Evolutionary conservation across 2,888 invertebrate genomes (phyloP), one percentile per base, ranked within the genome.

Genomic region (Rambutsinella grinnellia): DNA sequence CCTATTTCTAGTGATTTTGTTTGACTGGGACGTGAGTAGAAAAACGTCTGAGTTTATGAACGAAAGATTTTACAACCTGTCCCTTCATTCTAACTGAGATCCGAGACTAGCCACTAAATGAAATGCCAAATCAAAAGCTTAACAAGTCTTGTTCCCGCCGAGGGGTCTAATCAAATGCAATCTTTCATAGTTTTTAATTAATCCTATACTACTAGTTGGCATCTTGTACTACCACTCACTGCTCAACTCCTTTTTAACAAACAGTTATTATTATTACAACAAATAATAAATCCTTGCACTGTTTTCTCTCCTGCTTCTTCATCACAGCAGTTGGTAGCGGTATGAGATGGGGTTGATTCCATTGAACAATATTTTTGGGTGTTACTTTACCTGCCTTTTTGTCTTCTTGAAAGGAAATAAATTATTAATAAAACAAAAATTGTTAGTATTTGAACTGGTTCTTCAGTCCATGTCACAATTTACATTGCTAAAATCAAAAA

Each of bases 111-210:
- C n/a, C n/a, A n/a, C 26, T 24, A 60, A 28, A 56, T 71, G 65
- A 67, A 67, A 54, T 60, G 67, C 68, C 67, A 58, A 71, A 72
- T 67, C 68, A 72, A 77, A 72, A 78, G 57, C 57, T 78, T 68
- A 70, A 78, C 78, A 75, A 78, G 78, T 70, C 62, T 56, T 54
- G 70, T 70, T 56, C 76, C 67, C 76, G 72, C 76, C 69, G 65
- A 66, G 69, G 76, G 76, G 76, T 69, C 72, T 79, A 79, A 79
- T 79, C 79, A 79, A 76, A 69, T 69, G 72, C 71, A 76, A 74
- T 79, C 76, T 70, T 71, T 76, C 79, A 76, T 79, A 71, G 69
- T 72, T 74, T 77, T 79, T 76, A 79, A 76, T 79, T 77, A 77
- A 71, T 65, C 70, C 58, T 71, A 60, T 72, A 72, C 36, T 53